Evolutionary conservation across 1,140 invertebrate species (phyloP).

Genomic region (Pinna nobilis): DNA sequence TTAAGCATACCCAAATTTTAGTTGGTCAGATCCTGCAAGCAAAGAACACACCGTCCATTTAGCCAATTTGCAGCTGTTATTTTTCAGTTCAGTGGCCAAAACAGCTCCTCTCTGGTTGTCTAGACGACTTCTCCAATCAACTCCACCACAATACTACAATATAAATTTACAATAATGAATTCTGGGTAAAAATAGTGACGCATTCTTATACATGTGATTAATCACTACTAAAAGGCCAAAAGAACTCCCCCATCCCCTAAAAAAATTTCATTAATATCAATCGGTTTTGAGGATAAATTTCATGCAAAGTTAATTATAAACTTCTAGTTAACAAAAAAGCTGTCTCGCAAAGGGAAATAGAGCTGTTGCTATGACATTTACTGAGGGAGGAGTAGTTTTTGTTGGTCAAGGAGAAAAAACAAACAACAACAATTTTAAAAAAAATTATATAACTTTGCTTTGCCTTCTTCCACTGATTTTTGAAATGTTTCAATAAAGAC

Average conservation of each 20-base stretch:
- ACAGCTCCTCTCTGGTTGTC: constrained; percentile 98
- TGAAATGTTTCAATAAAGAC: not conserved
- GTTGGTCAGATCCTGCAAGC: constrained; percentile 96
- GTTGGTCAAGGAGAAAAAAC: not conserved
- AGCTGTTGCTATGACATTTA: too few species aligned
- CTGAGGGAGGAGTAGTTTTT: too few species aligned
- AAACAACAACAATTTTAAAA: not conserved
- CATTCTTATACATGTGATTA: not conserved
- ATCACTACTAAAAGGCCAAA: too few species aligned
- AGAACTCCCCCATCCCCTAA: too few species aligned
- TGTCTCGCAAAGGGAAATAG: too few species aligned
- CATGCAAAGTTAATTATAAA: too few species aligned
- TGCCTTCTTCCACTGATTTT: not conserved
- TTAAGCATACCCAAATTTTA: constrained; percentile 90
- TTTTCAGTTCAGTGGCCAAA: constrained; percentile 97
- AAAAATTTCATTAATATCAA: too few species aligned
- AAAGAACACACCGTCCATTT: constrained; percentile 98
- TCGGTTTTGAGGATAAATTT: too few species aligned
- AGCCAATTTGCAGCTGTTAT: constrained; percentile 98
- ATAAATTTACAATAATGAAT: not conserved
- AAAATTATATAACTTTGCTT: not conserved
- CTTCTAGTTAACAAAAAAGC: too few species aligned
- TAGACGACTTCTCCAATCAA: constrained; percentile 98
- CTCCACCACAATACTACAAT: constrained; percentile 87
- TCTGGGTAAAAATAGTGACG: not conserved